These are phyloP conservation scores for Theristus sp. DNA, from an alignment of 2,888 invertebrate species.

Conservation along the genomic window DNA sequence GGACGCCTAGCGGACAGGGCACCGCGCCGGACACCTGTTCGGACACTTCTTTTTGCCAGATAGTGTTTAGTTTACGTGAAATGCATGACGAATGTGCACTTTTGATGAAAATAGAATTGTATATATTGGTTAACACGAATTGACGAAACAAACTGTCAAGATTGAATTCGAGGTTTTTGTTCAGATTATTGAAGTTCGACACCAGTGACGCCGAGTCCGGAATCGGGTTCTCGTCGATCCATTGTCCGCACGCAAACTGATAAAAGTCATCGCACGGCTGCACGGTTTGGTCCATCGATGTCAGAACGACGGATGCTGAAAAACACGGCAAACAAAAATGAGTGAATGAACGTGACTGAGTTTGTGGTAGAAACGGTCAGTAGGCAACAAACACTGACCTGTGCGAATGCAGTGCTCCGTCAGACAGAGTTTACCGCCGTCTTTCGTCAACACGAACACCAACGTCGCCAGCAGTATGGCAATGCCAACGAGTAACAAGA, in stretches of 20 bases:
- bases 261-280: constrained; percentile 29
- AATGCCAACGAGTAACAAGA: background rate
- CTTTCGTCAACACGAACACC: background rate
- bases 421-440: background rate
- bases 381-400: too few species aligned
- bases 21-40: too few species aligned
- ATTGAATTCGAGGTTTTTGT: constrained; percentile 25
- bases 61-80: too few species aligned
- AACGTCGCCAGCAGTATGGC: background rate
- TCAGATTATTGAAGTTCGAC: constrained; percentile 27
- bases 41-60: too few species aligned
- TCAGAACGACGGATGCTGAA: constrained; percentile 26
- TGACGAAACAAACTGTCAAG: too few species aligned
- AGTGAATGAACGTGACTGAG: too few species aligned
- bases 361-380: too few species aligned
- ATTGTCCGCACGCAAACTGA: constrained; percentile 27
- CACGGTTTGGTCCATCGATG: constrained; percentile 23
- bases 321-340: too few species aligned
- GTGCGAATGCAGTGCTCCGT: background rate
- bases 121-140: too few species aligned
- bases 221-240: constrained; percentile 23
- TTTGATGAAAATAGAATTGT: too few species aligned
- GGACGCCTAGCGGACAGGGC: too few species aligned
- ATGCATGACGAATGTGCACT: too few species aligned
- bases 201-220: constrained; percentile 28